phyloP scores from a whole-genome alignment of 2,888 invertebrate species.

The Yponomeuta evonymella region DNA sequence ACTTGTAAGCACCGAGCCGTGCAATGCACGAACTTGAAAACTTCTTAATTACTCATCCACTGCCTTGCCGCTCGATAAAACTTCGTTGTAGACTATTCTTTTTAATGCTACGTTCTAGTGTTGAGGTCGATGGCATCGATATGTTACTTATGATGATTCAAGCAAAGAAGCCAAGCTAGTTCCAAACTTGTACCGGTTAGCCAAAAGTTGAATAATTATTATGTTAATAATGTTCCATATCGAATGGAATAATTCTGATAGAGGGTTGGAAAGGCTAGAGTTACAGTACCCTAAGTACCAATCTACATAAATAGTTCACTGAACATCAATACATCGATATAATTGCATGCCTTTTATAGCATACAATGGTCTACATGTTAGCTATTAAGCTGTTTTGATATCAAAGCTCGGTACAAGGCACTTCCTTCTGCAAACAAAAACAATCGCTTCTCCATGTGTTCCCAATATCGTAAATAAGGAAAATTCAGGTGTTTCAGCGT shows the following conservation, averaged over 20 bases:
- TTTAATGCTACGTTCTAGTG: constrained; percentile 49
- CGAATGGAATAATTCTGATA: too few species aligned
- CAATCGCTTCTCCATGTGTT: too few species aligned
- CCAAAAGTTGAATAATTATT: not conserved
- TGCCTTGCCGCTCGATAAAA: constrained; percentile 69
- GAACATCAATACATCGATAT: too few species aligned
- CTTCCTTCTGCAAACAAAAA: too few species aligned
- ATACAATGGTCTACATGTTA: too few species aligned
- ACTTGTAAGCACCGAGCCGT: constrained; percentile 49
- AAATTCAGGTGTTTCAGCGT: too few species aligned
- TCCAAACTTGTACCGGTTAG: not conserved
- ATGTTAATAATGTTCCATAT: not conserved
- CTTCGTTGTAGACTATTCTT: constrained; percentile 46
- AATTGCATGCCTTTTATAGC: too few species aligned
- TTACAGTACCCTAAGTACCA: not conserved
- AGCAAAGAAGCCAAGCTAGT: not conserved
- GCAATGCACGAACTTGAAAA: constrained; percentile 46
- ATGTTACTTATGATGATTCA: not conserved
- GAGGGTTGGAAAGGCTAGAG: too few species aligned
- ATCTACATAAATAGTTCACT: not conserved
- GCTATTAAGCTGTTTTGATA: too few species aligned
- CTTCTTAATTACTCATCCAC: constrained; percentile 54
- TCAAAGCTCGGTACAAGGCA: too few species aligned
- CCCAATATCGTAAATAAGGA: too few species aligned
- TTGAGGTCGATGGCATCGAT: constrained; percentile 49